These are phyloP conservation scores for Masnerella sp. DNA, from an alignment of 2,888 invertebrate genomes.

Conservation along the genomic window DNA sequence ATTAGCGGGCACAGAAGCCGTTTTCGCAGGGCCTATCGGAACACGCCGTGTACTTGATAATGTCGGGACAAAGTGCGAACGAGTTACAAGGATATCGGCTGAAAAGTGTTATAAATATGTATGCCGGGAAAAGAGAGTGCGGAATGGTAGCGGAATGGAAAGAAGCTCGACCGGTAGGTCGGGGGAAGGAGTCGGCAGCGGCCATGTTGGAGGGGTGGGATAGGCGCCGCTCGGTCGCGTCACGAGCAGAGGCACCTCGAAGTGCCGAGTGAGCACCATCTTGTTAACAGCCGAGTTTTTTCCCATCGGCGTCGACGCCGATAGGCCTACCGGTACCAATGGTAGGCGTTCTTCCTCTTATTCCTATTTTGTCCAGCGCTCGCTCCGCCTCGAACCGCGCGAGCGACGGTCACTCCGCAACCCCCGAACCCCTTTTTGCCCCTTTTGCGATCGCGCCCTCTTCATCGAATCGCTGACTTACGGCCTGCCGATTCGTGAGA, in stretches of 20 bases:
- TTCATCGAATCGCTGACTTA: constrained; percentile 59
- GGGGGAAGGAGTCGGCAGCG: constrained; percentile 66
- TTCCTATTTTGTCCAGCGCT: constrained; percentile 73
- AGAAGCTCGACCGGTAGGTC: constrained; percentile 46
- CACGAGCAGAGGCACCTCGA: constrained; percentile 60
- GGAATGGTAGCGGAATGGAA: constrained; percentile 39
- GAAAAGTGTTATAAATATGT: constrained; percentile 65
- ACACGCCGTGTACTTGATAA: constrained; percentile 73
- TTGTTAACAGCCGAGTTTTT: constrained; percentile 75
- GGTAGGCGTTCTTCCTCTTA: constrained; percentile 74
- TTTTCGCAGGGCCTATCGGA: constrained; percentile 68
- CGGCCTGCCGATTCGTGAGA: constrained; percentile 55
- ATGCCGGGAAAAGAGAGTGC: constrained; percentile 50
- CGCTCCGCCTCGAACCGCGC: constrained; percentile 71
- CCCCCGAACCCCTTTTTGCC: constrained; percentile 19
- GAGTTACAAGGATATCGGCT: constrained; percentile 66
- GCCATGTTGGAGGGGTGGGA: constrained; percentile 73
- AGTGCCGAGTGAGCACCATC: constrained; percentile 71
- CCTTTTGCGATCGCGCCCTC: no score
- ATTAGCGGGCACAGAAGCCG: constrained; percentile 66
- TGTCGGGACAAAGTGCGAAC: constrained; percentile 71
- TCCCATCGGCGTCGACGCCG: constrained; percentile 71
- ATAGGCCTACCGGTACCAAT: constrained; percentile 71
- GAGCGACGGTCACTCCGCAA: constrained; percentile 48
- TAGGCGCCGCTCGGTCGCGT: constrained; percentile 67